Base-by-base conservation (phyloP, 2,797 vertebrate genomes). In the Bradypus variegatus region DNA sequence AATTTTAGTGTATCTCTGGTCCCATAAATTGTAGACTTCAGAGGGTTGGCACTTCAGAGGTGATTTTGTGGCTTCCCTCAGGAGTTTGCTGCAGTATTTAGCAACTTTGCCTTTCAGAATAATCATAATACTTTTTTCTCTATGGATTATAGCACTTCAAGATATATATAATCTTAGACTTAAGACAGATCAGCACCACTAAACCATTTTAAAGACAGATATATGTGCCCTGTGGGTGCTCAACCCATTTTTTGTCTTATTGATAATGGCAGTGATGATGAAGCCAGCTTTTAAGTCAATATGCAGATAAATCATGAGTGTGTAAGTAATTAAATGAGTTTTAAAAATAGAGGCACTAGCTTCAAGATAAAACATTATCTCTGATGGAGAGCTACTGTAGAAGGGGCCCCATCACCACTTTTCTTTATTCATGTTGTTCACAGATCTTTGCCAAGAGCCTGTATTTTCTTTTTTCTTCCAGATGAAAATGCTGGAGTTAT, bases 261-360 rank as follows among this genome's bases (percentile, higher is more conserved):
- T 62, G 48, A 38, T 88, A 65, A 77, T 33, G 82, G 53, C 62
- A 72, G 84, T 69, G 83, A 70, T 69, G 72, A 88, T 41, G 73
- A 94, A 83, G 62, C 64, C 72, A 93, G 78, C 58, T 92, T 89
- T 92, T 70, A 72, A 89, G 80, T 80, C 48, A 65, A 76, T 81
- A 55, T 90, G 70, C 76, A 96, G 92, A 90, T 83, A 93, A 93
- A 94, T 95, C 76, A 78, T 88, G 64, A 91, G 48, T 72, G 15
- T 89, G 25, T 93, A 80, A 95, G 76, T 81, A 90, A 92, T 89
- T 84, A 93, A 86, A 91, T 80, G 58, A 94, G 55, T 75, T 93
- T 91, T 77, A 89, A 91, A 81, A 95, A 79, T 53, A 87, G 69
- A 65, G 65, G 36, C 41, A 64, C 25, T 79, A 86, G 19, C 72